Base-by-base conservation (phyloP, 2,888 invertebrate species). In the Lepas anatifera region DNA sequence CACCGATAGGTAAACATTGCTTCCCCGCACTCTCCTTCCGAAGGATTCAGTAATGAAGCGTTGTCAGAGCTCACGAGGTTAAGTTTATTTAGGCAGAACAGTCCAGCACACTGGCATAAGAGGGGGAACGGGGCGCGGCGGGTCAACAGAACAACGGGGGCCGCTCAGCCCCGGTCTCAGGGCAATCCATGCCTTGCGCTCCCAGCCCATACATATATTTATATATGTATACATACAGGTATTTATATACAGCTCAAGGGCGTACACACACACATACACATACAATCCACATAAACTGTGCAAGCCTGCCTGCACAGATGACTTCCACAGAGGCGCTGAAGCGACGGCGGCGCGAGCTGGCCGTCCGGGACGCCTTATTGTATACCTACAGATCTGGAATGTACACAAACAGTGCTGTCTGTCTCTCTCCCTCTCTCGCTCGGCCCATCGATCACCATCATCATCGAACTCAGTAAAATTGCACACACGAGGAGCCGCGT, bases 11-110 rank as follows among this genome's bases (percentile, higher is more conserved):
- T n/a, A n/a, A n/a, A n/a, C n/a, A n/a, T n/a, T n/a, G n/a, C n/a
- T n/a, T n/a, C n/a, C n/a, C n/a, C n/a, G n/a, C n/a, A n/a, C n/a
- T n/a, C n/a, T n/a, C n/a, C n/a, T n/a, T n/a, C n/a, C n/a, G n/a
- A n/a, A n/a, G n/a, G n/a, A n/a, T n/a, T n/a, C n/a, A n/a, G n/a
- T n/a, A n/a, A n/a, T n/a, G n/a, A n/a, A n/a, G n/a, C n/a, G n/a
- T n/a, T n/a, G n/a, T n/a, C n/a, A n/a, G n/a, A n/a, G n/a, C n/a
- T 35, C 58, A 58, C 58, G 10, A 58, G 18, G 58, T 58, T 58
- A 58, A 58, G 41, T 58, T 58, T 58, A 58, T 58, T 58, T 58
- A 58, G 58, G n/a, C 58, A 58, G 58, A 58, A 58, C 58, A 58
- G 32, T 58, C 58, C 58, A 58, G 58, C 58, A 35, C 58, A 58